Evolutionary conservation across 2,888 invertebrate species (phyloP), one percentile per base, ranked within the genome.

Genomic region (Ophioninae sp.): DNA sequence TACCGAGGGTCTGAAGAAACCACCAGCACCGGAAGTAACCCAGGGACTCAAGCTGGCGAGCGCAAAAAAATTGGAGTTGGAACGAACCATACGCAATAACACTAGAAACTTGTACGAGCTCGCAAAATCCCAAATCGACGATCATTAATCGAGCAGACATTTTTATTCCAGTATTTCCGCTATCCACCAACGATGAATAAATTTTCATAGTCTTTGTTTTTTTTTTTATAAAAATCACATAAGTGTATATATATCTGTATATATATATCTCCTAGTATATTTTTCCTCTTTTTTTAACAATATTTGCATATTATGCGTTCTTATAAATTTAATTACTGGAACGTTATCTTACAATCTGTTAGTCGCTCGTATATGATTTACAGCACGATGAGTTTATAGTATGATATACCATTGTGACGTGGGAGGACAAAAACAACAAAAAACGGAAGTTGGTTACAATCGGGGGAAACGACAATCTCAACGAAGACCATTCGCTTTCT

Each of bases 41-140:
- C 91, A 90, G 81, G 67, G 78, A 51, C 77, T 87, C 73, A 91
- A 89, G 68, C 87, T 87, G 51, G 89, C 86, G 37, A 88, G 87
- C 67, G 90, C 91, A 5, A 90, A 89, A 63, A 92, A 88, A 69
- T 73, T 69, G 3, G 82, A 88, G 58, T 85, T 93, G 30, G 90
- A 92, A 73, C 88, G 82, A 79, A 90, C 92, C 82, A 91, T 93
- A 6, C 88, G 86, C 6, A 89, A 88, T 58, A 92, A 93, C 77
- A 89, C 89, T n/a, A 87, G 89, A 13, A 88, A 91, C 85, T 88
- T 93, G 71, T 91, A 91, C 71, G 91, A 92, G 84, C 84, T 92
- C 71, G 92, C 92, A 6, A 90, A 90, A 78, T 85, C 88, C 23
- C 61, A 74, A 23, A 37, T 73, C 59, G 59, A 59, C 72, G 51